Conservation (phyloP, 2,113 vertebrate genomes). For the Trachemys scripta region DNA sequence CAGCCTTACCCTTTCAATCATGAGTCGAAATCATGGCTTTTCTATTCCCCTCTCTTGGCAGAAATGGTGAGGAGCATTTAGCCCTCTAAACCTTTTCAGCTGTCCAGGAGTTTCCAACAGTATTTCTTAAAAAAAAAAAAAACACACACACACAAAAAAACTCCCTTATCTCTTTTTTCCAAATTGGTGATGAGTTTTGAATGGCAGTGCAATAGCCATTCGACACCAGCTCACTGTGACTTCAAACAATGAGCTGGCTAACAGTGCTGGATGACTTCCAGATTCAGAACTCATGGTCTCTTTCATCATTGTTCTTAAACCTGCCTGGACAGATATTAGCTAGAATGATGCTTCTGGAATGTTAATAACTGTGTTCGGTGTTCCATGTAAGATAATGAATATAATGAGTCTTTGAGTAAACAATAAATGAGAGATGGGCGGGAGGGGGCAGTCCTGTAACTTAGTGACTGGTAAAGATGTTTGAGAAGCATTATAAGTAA, state of each 20-base stretch:
- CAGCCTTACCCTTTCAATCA: background rate
- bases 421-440: accelerated
- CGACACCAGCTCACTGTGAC: background rate
- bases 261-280: constrained; percentile 41
- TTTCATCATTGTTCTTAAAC: constrained; percentile 45
- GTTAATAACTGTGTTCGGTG: constrained; percentile 20
- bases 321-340: constrained; percentile 69
- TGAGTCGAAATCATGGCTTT: background rate
- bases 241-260: constrained; percentile 17
- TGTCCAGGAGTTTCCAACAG: background rate
- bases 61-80: background rate
- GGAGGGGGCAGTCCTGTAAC: background rate
- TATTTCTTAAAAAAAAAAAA: background rate
- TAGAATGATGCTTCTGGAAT: constrained; percentile 64
- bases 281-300: background rate
- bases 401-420: constrained; percentile 16
- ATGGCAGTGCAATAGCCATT: background rate
- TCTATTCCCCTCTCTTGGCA: background rate
- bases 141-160: background rate
- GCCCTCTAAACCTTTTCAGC: background rate
- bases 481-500: background rate
- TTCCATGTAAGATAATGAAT: background rate
- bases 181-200: background rate
- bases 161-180: background rate
- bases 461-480: background rate